Conservation (phyloP, 2,113 vertebrate genomes). For the Phyllostomus discolor region DNA sequence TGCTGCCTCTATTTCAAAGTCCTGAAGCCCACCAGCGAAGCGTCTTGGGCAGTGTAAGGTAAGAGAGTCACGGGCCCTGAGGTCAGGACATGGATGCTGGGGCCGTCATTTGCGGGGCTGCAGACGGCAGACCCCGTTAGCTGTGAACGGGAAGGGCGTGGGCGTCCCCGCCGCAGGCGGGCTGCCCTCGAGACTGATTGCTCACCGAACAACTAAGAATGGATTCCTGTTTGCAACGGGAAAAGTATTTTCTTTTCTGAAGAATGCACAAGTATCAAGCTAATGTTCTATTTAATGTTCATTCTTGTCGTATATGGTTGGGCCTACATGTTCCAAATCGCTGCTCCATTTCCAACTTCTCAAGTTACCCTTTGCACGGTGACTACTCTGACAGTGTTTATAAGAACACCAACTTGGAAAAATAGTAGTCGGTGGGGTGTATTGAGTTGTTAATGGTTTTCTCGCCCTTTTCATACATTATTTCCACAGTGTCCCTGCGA, state of each 20-base stretch:
- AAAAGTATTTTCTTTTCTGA: background rate
- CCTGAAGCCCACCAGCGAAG: background rate
- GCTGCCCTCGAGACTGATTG: background rate
- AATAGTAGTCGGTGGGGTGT: background rate
- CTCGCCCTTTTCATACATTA: background rate
- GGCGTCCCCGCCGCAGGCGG: background rate
- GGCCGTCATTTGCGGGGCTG: background rate
- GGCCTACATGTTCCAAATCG: background rate
- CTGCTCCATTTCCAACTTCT: background rate
- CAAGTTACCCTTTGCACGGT: background rate
- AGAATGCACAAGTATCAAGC: background rate
- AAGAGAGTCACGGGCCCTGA: background rate
- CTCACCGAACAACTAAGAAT: background rate
- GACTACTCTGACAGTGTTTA: background rate
- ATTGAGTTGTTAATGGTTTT: background rate
- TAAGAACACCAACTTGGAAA: background rate
- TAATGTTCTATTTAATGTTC: background rate
- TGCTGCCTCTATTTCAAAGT: background rate
- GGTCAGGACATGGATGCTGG: background rate
- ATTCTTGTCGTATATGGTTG: background rate
- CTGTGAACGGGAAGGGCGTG: background rate
- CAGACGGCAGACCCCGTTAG: background rate
- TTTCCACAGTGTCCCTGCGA: background rate
- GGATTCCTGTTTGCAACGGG: background rate
- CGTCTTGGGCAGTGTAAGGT: background rate